Conservation (phyloP, 2,797 vertebrate genomes). For the Cyclura pinguis region DNA sequence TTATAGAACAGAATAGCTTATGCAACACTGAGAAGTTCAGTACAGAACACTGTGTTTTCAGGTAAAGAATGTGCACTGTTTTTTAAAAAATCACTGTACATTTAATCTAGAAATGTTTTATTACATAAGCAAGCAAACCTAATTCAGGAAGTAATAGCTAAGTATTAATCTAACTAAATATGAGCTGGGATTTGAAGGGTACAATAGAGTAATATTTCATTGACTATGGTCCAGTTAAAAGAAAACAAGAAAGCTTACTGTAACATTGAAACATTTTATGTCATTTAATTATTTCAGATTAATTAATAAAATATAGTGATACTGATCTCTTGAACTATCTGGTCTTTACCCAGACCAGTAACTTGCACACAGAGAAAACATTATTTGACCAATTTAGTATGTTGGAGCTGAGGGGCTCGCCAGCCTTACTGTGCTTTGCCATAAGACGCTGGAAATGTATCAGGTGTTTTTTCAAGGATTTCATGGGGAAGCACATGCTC, state of each 20-base stretch:
- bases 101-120: not conserved
- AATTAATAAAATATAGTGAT: not conserved
- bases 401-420: not conserved
- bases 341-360: not conserved
- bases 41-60: not conserved
- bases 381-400: not conserved
- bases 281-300: not conserved
- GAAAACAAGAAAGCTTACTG: not conserved
- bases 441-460: not conserved
- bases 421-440: not conserved
- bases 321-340: not conserved
- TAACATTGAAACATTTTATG: not conserved
- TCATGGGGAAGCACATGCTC: too few species aligned
- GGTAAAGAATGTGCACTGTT: not conserved
- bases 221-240: not conserved
- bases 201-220: not conserved
- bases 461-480: not conserved
- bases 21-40: not conserved
- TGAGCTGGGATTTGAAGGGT: not conserved
- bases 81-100: not conserved
- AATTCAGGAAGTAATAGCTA: not conserved
- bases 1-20: not conserved
- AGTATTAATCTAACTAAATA: not conserved
- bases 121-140: not conserved
- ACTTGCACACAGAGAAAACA: not conserved